Conservation (phyloP, 2,113 vertebrate genomes). For the Macroglossus sobrinus region DNA sequence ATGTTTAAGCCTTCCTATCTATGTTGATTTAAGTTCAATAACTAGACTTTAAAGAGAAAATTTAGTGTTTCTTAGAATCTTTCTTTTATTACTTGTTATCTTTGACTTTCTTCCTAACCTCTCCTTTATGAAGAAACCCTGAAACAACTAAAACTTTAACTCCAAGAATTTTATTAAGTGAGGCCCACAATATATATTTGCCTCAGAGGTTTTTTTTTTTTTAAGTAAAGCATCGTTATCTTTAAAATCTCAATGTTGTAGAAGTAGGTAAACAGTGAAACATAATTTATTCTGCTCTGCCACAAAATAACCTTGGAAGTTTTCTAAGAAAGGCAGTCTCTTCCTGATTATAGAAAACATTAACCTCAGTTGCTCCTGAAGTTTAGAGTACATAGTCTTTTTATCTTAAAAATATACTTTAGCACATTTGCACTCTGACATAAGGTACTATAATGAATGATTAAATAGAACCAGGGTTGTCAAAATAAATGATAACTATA, state of each 20-base stretch:
- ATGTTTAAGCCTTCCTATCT: background rate
- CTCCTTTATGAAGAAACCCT: background rate
- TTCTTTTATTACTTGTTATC: background rate
- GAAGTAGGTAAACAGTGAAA: background rate
- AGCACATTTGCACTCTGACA: background rate
- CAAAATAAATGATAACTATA: conserved; percentile 43
- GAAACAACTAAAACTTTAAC: background rate
- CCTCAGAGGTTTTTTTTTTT: background rate
- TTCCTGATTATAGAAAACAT: conserved; percentile 17
- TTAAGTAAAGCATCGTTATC: background rate
- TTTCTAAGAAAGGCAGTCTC: background rate
- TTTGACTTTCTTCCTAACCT: background rate
- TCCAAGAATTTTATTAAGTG: background rate
- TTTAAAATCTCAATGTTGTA: conserved; percentile 29
- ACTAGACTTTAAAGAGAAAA: conserved; percentile 15
- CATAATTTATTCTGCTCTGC: conserved; percentile 4
- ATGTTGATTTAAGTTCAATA: conserved; percentile 18
- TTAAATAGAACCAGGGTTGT: conserved; percentile 57
- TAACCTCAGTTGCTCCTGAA: background rate
- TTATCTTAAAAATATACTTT: conserved; percentile 8
- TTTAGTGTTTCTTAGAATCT: background rate
- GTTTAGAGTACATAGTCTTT: background rate
- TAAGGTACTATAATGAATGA: conserved; percentile 66
- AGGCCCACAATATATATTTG: background rate
- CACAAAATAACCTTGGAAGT: background rate